phyloP scores from a whole-genome alignment of 2,113 vertebrate species.

The Alethe castanea region DNA sequence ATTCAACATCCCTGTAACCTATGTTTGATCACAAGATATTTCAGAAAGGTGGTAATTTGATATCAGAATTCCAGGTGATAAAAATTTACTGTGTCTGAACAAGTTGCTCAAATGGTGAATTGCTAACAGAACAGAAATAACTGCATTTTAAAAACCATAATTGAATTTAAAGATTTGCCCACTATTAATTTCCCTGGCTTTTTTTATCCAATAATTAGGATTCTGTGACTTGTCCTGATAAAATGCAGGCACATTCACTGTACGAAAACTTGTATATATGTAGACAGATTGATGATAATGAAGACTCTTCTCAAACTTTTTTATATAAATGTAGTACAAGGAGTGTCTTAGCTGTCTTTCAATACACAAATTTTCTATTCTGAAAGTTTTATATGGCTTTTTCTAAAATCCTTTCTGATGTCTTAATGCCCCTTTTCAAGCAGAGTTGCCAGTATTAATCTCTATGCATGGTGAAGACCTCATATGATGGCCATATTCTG shows the following conservation, averaged over 20 bases:
- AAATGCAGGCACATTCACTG: neutral
- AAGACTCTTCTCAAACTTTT: neutral
- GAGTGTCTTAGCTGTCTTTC: neutral
- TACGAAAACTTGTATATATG: neutral
- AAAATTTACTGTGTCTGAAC: neutral
- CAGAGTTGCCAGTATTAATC: neutral
- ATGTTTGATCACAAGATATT: neutral
- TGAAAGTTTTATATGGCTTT: neutral
- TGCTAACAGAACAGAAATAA: neutral
- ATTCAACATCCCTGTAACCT: neutral
- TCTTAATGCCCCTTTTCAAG: neutral
- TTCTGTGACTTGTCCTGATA: neutral
- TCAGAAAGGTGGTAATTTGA: neutral
- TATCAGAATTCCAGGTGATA: neutral
- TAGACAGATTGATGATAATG: neutral
- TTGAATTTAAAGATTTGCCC: neutral
- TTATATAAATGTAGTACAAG: neutral
- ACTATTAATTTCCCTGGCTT: neutral
- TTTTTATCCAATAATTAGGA: neutral
- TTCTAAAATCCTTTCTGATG: neutral
- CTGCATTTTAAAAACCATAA: neutral
- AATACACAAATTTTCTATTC: neutral
- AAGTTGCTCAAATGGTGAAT: neutral
- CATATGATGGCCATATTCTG: rapidly evolving
- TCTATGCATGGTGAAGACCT: neutral